Evolutionary conservation across 2,888 invertebrate genomes (phyloP), one percentile per base, ranked within the genome.

Genomic region (Drosophila acutilabella): DNA sequence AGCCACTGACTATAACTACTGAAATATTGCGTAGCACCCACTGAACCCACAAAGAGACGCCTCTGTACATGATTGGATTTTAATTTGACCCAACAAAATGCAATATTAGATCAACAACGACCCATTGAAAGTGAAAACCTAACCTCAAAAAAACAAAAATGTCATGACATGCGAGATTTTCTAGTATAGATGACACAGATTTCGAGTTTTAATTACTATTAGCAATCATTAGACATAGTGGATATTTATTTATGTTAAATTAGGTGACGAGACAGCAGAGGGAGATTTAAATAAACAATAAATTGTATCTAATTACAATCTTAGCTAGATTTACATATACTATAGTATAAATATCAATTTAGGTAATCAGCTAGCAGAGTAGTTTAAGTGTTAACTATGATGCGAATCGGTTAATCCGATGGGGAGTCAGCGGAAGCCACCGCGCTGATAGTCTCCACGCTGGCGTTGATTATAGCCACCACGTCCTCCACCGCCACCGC

Each of bases 101-200:
- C 10, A 45, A 52, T 58, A 54, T 42, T 54, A 51, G 60, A 48
- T 61, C 42, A 51, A 44, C 58, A 45, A 64, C 61, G 52, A 56
- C 16, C 50, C 56, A 82, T 66, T 73, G 77, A 85, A 85, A 81
- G 80, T 69, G 82, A 70, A 79, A 69, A 42, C 0, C 41, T 60
- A 71, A 45, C 64, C 72, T 61, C 40, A 62, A 64, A 64, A 61
- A 20, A 23, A 26, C 8, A 7, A 30, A 30, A 30, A 30, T 41
- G 14, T 2, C 38, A 59, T 48, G 58, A 65, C 66, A 71, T 48
- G 60, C 60, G 50, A 80, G 62, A 76, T 67, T 68, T 58, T 47
- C 14, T 40, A 26, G 33, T 66, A 59, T 18, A 61, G 87, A 83
- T 88, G 82, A 72, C 87, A 78, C 52, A 74, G 53, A 66, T 71